Base-by-base conservation (phyloP, 1,140 invertebrate species). In the Mercenaria mercenaria region DNA sequence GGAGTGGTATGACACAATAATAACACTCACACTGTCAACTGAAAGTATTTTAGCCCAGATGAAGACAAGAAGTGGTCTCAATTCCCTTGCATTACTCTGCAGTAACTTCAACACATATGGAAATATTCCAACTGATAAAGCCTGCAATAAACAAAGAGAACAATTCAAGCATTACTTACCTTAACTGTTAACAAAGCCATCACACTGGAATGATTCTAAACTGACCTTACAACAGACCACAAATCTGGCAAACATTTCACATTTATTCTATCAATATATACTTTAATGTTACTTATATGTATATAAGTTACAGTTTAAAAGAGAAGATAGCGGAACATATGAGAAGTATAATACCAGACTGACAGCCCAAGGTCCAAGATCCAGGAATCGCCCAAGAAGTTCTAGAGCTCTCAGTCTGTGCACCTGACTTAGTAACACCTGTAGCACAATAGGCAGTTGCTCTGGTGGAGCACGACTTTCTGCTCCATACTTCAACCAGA, bases 11-110 rank as follows among this genome's bases (percentile, higher is more conserved):
- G n/a, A n/a, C n/a, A n/a, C n/a, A n/a, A n/a, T n/a, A n/a, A n/a
- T 47, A 15, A 47, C n/a, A 94, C 94, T 93, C 96, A 99, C 98
- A 96, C 97, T 97, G 96, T 99, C 99, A 18, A 99, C 98, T 85
- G 99, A 99, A 72, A 99, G 96, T 92, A 99, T 99, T 97, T 99
- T 99, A 10, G 99, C 99, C 99, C 99, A 99, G 91, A 99, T 99
- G 95, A 99, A 99, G 41, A 99, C 98, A 76, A 99, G 97, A 52
- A 99, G 96, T 15, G 99, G 98, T 47, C 99, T 96, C 82, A 99
- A 96, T 96, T 99, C 99, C 92, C 97, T 97, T 1, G 98, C 98
- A 91, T 98, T 98, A 92, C 98, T 99, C 96, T 99, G 99, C 67
- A 99, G 96, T 86, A 99, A 96, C 95, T 99, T 99, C 13, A 99